Base-by-base conservation (phyloP, 2,888 invertebrate species). In the Metallyticus violacea region DNA sequence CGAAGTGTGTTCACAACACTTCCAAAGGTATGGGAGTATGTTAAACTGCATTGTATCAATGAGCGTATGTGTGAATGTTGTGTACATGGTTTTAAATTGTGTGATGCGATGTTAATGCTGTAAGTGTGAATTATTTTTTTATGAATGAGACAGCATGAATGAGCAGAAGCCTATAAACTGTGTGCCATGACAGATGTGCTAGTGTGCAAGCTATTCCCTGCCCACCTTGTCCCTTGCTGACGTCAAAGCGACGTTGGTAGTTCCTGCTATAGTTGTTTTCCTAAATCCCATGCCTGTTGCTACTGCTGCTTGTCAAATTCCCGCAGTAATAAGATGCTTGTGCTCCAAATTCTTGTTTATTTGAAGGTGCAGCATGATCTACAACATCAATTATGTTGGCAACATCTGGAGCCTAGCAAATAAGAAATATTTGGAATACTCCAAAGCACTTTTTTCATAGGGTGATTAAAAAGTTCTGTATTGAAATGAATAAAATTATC, bases 11-110 rank as follows among this genome's bases (percentile, higher is more conserved):
- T 86, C 86, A 87, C 29, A 88, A 89, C 88, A 88, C 90, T 90
- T 90, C 90, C 89, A 89, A 89, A 89, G 90, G 90, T 89, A 90
- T 90, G 90, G 89, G 87, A 85, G 84, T 85, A 88, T 86, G 87
- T 89, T 62, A 88, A 89, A 88, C 88, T 90, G 89, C 90, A 90
- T 90, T 90, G 90, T 89, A 90, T 90, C 90, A 90, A 90, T 90
- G 90, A 88, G 84, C 85, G 40, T 79, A 88, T 83, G 81, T 83
- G 87, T 87, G 85, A 79, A 29, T 87, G 86, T 79, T 83, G 86
- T 79, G 82, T 82, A 77, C 83, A 83, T 85, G 87, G 81, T 88
- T 85, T 78, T 29, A 78, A 85, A 85, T 15, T 28, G 85, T 85
- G 81, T 80, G 81, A 86, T 81, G 79, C 26, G 40, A 15, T 9